These are phyloP conservation scores for Apodemia mormo DNA, from an alignment of 2,888 invertebrate species.

Conservation along the genomic window DNA sequence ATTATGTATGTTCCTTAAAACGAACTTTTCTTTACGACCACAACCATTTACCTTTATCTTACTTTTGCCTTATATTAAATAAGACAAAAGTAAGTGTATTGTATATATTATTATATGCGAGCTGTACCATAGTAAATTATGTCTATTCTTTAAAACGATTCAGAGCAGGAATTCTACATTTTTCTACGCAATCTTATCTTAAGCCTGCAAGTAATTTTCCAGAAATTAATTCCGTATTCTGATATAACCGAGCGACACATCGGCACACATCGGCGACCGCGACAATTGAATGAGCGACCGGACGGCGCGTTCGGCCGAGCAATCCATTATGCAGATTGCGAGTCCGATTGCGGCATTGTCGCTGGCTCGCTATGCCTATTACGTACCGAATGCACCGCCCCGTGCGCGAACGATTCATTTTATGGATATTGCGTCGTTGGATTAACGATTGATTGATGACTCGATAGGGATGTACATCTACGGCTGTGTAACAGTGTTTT, in stretches of 20 bases:
- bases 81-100: too few relatives aligned
- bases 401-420: slow-evolving; percentile 43
- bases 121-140: not conserved
- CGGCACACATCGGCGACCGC: slow-evolving; percentile 73
- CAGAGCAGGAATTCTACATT: not conserved
- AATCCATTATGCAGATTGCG: slow-evolving; percentile 81
- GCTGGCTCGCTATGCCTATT: slow-evolving; percentile 65
- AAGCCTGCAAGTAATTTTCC: slow-evolving; percentile 27
- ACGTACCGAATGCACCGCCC: slow-evolving; percentile 44
- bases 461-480: slow-evolving; percentile 48
- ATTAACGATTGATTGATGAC: slow-evolving; percentile 75
- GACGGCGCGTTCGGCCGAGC: slow-evolving; percentile 73
- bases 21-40: too few relatives aligned
- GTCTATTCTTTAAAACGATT: not conserved
- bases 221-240: slow-evolving; percentile 70
- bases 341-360: slow-evolving; percentile 79
- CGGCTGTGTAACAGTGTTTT: slow-evolving; percentile 22
- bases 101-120: not conserved
- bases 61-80: too few relatives aligned
- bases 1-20: too few relatives aligned
- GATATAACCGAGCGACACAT: slow-evolving; percentile 74
- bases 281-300: slow-evolving; percentile 79
- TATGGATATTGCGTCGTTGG: slow-evolving; percentile 62
- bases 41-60: too few relatives aligned
- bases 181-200: not conserved